Conservation (phyloP, 2,797 vertebrate species). For the Cirrhinus molitorella region DNA sequence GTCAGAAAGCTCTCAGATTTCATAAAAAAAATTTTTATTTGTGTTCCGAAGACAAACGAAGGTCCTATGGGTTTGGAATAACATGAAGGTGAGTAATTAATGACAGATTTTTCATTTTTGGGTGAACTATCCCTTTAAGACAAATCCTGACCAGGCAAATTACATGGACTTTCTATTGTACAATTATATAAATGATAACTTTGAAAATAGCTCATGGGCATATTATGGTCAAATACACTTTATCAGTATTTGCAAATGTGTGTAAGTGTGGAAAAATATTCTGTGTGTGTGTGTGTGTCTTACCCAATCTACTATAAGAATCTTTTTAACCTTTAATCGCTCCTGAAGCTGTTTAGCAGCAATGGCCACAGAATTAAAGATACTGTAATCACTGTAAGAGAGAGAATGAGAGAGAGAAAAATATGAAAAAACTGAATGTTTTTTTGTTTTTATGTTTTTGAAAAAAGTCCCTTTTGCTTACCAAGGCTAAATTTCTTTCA, state of each 20-base stretch:
- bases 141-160: background rate
- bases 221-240: slow-evolving; percentile 1
- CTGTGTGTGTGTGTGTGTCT: slow-evolving; percentile 54
- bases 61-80: too few relatives aligned
- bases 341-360: slow-evolving; percentile 91
- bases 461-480: too few relatives aligned
- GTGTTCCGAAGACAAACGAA: too few relatives aligned
- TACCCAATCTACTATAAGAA: slow-evolving; percentile 97
- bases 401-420: slow-evolving; percentile 15
- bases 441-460: too few relatives aligned
- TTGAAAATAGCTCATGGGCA: background rate
- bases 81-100: too few relatives aligned
- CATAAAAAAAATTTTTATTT: too few relatives aligned
- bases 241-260: background rate
- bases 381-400: slow-evolving; percentile 68
- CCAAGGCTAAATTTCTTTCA: too few relatives aligned
- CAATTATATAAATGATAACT: background rate
- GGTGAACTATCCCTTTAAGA: too few relatives aligned
- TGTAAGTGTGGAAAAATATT: background rate
- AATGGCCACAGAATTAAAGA: slow-evolving; percentile 93
- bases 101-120: too few relatives aligned
- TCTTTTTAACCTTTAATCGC: slow-evolving; percentile 85
- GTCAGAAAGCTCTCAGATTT: too few relatives aligned
- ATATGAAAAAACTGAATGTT: too few relatives aligned
- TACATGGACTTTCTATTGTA: background rate